phyloP scores from a whole-genome alignment of 2,113 vertebrate species.

The Lanius collurio region DNA sequence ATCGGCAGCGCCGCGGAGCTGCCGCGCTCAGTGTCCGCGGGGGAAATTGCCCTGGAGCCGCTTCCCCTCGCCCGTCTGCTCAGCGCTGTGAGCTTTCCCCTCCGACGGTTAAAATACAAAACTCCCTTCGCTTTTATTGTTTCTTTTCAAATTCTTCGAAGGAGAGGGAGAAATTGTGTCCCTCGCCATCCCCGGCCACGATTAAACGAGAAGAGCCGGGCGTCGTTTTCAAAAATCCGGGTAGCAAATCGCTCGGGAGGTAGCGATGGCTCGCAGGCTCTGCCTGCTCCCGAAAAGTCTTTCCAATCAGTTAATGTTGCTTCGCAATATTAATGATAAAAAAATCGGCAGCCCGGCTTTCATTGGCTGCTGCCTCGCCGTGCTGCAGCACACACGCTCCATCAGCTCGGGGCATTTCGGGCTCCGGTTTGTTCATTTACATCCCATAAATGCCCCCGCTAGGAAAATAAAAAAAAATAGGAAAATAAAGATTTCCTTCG shows the following conservation, averaged over 20 bases:
- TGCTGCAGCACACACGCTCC: background rate
- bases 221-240: background rate
- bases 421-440: background rate
- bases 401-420: constrained; percentile 25
- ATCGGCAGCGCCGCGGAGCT: background rate
- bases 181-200: background rate
- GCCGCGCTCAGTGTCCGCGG: background rate
- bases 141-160: background rate
- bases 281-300: constrained; percentile 31
- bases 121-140: background rate
- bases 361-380: constrained; percentile 21
- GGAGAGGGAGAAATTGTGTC: background rate
- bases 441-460: background rate
- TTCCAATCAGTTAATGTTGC: background rate
- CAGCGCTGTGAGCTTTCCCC: background rate
- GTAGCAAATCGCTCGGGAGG: background rate
- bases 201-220: background rate
- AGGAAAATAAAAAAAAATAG: background rate
- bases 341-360: background rate
- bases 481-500: background rate
- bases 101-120: background rate
- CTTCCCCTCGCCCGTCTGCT: background rate
- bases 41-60: background rate
- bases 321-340: constrained; percentile 29
- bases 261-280: background rate